These are phyloP conservation scores for Semotilus atromaculatus DNA, from an alignment of 2,797 vertebrate genomes.

Conservation along the genomic window DNA sequence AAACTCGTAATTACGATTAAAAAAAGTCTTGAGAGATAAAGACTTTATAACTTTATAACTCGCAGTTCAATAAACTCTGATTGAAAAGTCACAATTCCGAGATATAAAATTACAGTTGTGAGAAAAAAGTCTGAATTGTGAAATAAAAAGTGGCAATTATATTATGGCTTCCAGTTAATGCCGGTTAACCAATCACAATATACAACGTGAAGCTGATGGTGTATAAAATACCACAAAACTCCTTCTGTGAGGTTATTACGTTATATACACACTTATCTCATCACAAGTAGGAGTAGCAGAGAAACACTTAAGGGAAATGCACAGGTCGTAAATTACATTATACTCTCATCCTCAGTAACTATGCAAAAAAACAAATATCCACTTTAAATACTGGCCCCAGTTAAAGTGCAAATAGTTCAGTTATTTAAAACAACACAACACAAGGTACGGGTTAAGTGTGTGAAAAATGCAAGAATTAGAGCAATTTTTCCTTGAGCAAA, in stretches of 20 bases:
- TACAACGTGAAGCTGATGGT: not conserved
- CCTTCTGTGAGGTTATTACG: not conserved
- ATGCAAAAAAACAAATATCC: slow-evolving; percentile 8
- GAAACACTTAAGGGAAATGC: slow-evolving; percentile 62
- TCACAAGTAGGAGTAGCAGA: slow-evolving; percentile 59
- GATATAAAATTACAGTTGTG: not conserved
- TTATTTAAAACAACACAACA: slow-evolving; percentile 12
- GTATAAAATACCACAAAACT: not conserved
- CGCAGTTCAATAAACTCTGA: not conserved
- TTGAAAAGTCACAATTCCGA: not conserved
- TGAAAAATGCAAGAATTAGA: slow-evolving; percentile 1
- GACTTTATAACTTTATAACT: not conserved
- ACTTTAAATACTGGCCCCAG: slow-evolving; percentile 8
- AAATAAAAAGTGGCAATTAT: not conserved
- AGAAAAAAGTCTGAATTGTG: not conserved
- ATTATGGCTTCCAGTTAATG: not conserved
- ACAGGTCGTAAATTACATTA: slow-evolving; percentile 31
- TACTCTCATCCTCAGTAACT: slow-evolving; percentile 1
- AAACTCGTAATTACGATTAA: not conserved
- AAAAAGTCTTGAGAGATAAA: too few relatives aligned
- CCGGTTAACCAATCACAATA: not conserved
- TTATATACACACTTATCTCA: slow-evolving; percentile 30
- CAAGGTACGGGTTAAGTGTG: slow-evolving; percentile 13
- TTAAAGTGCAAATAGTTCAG: slow-evolving; percentile 12
- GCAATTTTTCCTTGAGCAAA: slow-evolving; percentile 4